Base-by-base conservation (phyloP, 2,113 vertebrate species). In the Pitta sordida region DNA sequence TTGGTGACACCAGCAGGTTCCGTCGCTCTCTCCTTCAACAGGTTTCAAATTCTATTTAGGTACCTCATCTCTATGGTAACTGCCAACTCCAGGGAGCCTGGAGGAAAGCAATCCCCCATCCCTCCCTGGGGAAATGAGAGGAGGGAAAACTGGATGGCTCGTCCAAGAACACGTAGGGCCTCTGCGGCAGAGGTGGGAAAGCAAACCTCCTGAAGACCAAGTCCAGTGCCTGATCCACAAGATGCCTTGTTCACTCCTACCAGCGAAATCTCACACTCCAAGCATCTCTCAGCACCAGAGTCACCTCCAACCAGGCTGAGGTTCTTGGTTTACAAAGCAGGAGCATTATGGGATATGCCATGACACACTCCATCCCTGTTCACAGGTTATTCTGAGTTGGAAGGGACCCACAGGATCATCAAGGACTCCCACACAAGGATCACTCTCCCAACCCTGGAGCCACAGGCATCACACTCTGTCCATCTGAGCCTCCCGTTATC, bases 41-140 rank as follows among this genome's bases (percentile, higher is more conserved):
- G 67, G 89, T 94, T 65, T 80, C 63, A 74, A 80, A 22, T 93
- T 96, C 91, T 95, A 91, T 93, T 94, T 96, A 94, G 86, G 77
- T 84, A 24, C 63, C 52, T 76, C 80, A 93, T 95, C 91, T 94
- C 92, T 91, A 94, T 95, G 84, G 94, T 60, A 95, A 94, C 95
- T 82, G 70, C 56, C 77, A 92, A 39, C 49, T 58, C 81, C 48
- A 58, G 0, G 0, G 86, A 94, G 83, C 90, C 62, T 1, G 7
- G 81, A 89, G 67, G 62, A 92, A 84, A 89, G 70, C 62, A 83
- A 65, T 20, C 49, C 81, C 55, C 62, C 62, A 4, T 15, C 46
- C 74, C 75, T 89, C 23, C 1, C 49, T 19, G 56, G 58, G 32
- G 39, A 76, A 69, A 65, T 0, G 1, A 73, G 44, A 44, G 13